These are phyloP conservation scores for Asteroscopus sphinx DNA, from an alignment of 2,888 invertebrate genomes.

Conservation along the genomic window DNA sequence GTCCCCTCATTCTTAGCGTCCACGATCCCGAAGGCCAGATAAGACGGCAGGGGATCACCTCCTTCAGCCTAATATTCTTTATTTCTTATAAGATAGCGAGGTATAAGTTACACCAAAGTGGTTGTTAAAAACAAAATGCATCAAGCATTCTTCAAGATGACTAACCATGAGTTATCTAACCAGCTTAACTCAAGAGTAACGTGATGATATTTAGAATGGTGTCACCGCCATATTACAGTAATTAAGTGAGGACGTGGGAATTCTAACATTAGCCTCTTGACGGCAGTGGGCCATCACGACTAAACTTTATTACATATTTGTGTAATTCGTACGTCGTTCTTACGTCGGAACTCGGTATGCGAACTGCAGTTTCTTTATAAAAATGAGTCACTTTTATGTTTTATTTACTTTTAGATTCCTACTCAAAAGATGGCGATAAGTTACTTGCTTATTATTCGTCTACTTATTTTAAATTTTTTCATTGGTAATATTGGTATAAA, in stretches of 20 bases:
- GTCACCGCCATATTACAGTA: conserved; percentile 45
- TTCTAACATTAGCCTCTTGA: conserved; percentile 52
- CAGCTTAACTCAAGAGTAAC: conserved; percentile 37
- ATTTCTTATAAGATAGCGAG: no score
- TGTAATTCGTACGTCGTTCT: conserved; percentile 55
- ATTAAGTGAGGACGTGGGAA: conserved; percentile 59
- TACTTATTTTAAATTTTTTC: no score
- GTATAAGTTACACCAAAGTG: no score
- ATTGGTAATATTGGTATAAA: no score
- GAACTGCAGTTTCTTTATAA: conserved; percentile 45
- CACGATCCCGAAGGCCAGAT: no score
- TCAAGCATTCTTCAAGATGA: conserved; percentile 31
- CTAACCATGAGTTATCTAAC: conserved; percentile 35
- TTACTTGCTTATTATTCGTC: no score
- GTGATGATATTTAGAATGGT: conserved; percentile 55
- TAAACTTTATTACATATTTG: conserved; percentile 59
- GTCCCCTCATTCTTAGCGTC: no score
- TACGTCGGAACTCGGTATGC: conserved; percentile 41
- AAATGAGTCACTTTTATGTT: conserved; percentile 46
- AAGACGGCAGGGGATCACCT: no score
- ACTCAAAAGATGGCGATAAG: no score
- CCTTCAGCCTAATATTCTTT: no score
- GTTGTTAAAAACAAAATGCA: background rate
- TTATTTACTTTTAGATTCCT: conserved; percentile 5
- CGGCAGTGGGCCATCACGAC: conserved; percentile 53